Conservation (phyloP, 2,113 vertebrate genomes). For the Dendropsophus ebraccatus region DNA sequence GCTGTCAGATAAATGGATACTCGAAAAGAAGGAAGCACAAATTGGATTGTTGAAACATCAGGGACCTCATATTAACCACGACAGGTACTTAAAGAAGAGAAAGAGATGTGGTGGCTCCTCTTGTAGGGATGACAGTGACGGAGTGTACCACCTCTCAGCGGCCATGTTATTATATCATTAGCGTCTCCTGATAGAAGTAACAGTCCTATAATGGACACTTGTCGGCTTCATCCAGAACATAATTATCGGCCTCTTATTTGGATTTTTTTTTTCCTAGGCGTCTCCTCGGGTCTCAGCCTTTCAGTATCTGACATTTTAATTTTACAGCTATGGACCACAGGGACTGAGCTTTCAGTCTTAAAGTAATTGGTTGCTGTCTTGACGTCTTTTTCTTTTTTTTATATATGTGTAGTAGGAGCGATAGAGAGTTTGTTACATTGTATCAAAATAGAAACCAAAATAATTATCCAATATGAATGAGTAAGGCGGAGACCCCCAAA, state of each 20-base stretch:
- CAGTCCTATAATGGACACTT: slow-evolving; percentile 40
- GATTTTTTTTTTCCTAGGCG: not conserved
- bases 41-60: slow-evolving; percentile 47
- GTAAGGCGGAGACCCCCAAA: not conserved
- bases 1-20: slow-evolving; percentile 9
- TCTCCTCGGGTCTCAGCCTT: not conserved
- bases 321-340: not conserved
- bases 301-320: slow-evolving; percentile 3
- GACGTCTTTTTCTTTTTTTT: not conserved
- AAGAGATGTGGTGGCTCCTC: not conserved
- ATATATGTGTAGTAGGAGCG: not conserved
- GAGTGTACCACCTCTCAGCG: not conserved
- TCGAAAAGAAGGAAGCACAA: slow-evolving; percentile 30
- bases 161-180: slow-evolving; percentile 38
- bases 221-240: slow-evolving; percentile 15
- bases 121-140: slow-evolving; percentile 27
- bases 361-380: not conserved
- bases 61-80: slow-evolving; percentile 26
- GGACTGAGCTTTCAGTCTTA: slow-evolving; percentile 13
- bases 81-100: slow-evolving; percentile 10
- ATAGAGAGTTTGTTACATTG: not conserved
- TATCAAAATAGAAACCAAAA: not conserved
- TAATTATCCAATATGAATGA: not conserved
- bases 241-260: not conserved
- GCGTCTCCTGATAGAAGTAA: slow-evolving; percentile 15